Base-by-base conservation (phyloP, 2,888 invertebrate species). In the Trachelus stipa region DNA sequence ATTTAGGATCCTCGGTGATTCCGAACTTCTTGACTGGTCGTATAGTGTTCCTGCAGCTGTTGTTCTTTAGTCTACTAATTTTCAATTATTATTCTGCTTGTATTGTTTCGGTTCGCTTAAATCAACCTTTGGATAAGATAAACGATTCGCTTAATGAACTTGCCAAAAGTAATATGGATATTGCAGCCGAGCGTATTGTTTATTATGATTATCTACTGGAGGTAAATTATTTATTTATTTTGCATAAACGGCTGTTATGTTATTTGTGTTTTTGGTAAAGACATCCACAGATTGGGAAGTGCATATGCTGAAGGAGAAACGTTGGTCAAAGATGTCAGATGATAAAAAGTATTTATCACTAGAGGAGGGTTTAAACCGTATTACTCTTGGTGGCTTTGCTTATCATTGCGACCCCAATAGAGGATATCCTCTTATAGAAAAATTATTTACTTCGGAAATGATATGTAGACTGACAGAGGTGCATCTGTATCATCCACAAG, bases 81-180 rank as follows among this genome's bases (percentile, higher is more conserved):
- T 89, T 87, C 40, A 90, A 89, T 81, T 90, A 89, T 78, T 90
- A 90, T 76, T 87, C 89, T 2, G 89, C 86, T 6, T 88, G 88
- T 76, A 85, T 90, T 6, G 90, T 90, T 9, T 90, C 90, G 1
- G 87, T 87, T 11, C 86, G 89, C 69, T 81, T 90, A 12, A 88
- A 85, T 77, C 83, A 87, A 71, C 90, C 90, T 1, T 83, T 89
- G 4, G 86, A 86, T 4, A 90, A 88, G 83, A 89, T 90, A 82
- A 90, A 90, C 74, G 90, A 90, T 81, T 89, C 89, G 1, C 82
- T 90, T 2, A 85, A 84, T 4, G 84, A 88, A 30, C 83, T 90
- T 6, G 83, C 86, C 0, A 83, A 85, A 31, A 85, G 87, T 40
- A 81, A 86, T 35, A 69, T 90, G 12, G 84, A 81, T 76, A 80